These are phyloP conservation scores for Drosophila paulistorum DNA, from an alignment of 1,140 invertebrate species.

Conservation along the genomic window DNA sequence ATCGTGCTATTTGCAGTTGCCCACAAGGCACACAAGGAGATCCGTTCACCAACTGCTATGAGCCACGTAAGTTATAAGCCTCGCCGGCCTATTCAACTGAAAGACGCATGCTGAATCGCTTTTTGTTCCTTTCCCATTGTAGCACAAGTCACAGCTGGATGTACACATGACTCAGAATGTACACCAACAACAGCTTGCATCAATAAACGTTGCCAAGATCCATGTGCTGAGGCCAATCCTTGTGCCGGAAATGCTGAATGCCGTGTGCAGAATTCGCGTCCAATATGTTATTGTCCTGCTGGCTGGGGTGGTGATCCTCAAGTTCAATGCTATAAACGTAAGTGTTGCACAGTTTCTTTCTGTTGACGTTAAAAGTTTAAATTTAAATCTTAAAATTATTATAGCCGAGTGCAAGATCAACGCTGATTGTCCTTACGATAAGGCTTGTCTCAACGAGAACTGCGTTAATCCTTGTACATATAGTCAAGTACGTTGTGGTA, in stretches of 20 bases:
- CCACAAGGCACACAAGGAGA: slow-evolving; percentile 90
- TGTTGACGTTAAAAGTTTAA: neutral
- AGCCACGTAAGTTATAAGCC: slow-evolving; percentile 79
- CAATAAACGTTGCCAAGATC: slow-evolving; percentile 89
- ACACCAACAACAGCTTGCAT: slow-evolving; percentile 90
- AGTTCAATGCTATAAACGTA: slow-evolving; percentile 93
- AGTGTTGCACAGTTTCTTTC: slow-evolving; percentile 73
- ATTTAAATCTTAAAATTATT: no score
- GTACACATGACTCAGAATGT: slow-evolving; percentile 89
- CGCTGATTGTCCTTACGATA: slow-evolving; percentile 93
- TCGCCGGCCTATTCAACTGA: no score
- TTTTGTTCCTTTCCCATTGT: neutral
- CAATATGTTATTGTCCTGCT: slow-evolving; percentile 91
- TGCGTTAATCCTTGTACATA: slow-evolving; percentile 91
- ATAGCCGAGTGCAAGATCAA: slow-evolving; percentile 92
- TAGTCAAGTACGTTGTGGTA: slow-evolving; percentile 88
- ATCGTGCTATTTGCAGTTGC: slow-evolving; percentile 91
- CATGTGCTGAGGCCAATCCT: slow-evolving; percentile 89
- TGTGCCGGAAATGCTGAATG: slow-evolving; percentile 92
- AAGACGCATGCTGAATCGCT: neutral
- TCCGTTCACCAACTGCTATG: slow-evolving; percentile 91
- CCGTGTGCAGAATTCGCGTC: slow-evolving; percentile 88
- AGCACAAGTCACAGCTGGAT: slow-evolving; percentile 85
- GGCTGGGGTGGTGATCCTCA: slow-evolving; percentile 95
- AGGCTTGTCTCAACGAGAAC: slow-evolving; percentile 90